Percentiles rank a stretch among this genome's conserved stretches.
Conservation (phyloP, 2,113 vertebrate genomes). For the Canis aureus region DNA sequence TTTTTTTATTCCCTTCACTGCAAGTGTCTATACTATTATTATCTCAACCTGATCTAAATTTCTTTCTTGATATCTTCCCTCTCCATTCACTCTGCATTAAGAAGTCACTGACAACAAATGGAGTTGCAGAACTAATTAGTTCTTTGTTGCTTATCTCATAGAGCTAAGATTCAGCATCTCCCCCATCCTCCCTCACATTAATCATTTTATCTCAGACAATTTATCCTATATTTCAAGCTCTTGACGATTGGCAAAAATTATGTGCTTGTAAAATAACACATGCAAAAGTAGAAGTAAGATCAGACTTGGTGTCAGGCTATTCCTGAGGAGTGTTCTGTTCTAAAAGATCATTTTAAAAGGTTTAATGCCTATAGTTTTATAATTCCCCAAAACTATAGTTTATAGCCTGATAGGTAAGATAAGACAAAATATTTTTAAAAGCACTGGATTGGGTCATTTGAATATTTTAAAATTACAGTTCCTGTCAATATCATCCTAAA, state of each 20-base stretch:
- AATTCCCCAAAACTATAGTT: not conserved
- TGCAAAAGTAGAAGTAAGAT: not conserved
- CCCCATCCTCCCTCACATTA: not conserved
- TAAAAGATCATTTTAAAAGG: slow-evolving; percentile 42
- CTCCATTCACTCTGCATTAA: not conserved
- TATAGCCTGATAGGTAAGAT: not conserved
- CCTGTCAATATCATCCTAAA: not conserved
- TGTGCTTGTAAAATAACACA: not conserved
- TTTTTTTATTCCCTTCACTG: not conserved
- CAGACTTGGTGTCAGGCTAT: not conserved
- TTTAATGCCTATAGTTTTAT: not conserved
- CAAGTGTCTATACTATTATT: not conserved
- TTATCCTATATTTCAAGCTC: not conserved
- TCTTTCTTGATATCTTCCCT: not conserved
- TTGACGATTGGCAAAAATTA: not conserved
- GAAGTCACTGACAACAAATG: not conserved
- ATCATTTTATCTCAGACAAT: not conserved
- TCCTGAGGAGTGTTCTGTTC: not conserved
- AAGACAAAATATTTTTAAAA: slow-evolving; percentile 12
- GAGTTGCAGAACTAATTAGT: not conserved
- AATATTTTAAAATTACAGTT: not conserved
- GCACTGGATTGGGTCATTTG: not conserved
- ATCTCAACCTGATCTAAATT: slow-evolving; percentile 3
- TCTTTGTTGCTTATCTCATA: not conserved
- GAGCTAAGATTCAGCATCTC: not conserved